Percentiles rank a stretch among this genome's conserved stretches.
Evolutionary conservation across 2,797 vertebrate genomes (phyloP).

Genomic region (Selene dorsalis): DNA sequence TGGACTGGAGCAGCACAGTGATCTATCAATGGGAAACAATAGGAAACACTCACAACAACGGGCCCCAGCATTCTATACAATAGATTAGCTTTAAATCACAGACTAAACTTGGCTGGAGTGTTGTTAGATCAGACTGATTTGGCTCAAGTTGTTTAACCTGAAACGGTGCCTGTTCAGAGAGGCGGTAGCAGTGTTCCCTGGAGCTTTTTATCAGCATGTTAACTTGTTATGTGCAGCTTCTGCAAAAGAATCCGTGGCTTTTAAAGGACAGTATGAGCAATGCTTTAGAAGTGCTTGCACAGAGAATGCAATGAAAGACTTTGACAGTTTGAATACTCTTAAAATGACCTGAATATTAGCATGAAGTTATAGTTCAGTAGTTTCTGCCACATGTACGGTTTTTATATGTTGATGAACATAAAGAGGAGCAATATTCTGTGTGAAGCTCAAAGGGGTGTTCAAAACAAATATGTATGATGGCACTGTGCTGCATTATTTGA

Average conservation of each 20-base stretch:
- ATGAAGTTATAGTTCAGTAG: conserved; percentile 18
- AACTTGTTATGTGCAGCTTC: conserved; percentile 3
- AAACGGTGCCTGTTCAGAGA: not conserved
- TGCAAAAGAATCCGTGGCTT: conserved; percentile 1
- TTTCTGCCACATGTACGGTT: conserved; percentile 28
- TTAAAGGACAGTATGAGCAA: conserved; percentile 1
- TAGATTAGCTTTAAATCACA: conserved; percentile 36
- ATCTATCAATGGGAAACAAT: conserved; percentile 49
- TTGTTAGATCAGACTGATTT: conserved; percentile 36
- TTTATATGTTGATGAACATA: not conserved
- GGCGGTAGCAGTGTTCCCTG: not conserved
- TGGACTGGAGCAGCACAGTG: conserved; percentile 24
- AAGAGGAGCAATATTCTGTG: conserved; percentile 12
- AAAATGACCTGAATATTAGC: conserved; percentile 14
- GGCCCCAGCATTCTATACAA: conserved; percentile 32
- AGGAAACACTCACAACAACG: conserved; percentile 39
- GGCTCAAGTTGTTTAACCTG: conserved; percentile 4
- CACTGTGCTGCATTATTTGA: conserved; percentile 11
- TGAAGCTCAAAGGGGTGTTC: conserved; percentile 14
- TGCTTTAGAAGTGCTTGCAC: not conserved
- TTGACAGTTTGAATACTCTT: conserved; percentile 6
- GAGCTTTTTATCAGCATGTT: conserved; percentile 6
- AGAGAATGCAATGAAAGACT: not conserved
- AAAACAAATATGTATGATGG: conserved; percentile 27
- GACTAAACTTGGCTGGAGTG: conserved; percentile 31